Evolutionary conservation across 2,797 vertebrate genomes (phyloP).

Genomic region (Atherinosoma microstoma): DNA sequence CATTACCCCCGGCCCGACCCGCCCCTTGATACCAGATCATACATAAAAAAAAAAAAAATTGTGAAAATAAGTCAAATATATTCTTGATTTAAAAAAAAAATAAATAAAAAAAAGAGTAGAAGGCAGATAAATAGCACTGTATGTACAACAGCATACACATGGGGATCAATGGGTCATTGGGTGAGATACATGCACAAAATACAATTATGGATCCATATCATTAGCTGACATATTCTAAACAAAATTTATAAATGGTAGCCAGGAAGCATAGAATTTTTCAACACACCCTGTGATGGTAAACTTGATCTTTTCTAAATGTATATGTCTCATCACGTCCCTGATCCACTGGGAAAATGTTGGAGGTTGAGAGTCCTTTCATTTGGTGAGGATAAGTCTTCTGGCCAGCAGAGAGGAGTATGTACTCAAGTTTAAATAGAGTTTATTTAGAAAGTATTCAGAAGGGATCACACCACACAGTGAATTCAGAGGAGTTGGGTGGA

Average conservation of each 20-base stretch:
- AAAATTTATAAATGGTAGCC: not conserved
- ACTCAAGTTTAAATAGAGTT: not conserved
- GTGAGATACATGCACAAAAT: too few species aligned
- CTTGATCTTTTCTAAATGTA: not conserved
- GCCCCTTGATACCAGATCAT: too few species aligned
- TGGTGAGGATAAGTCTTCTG: not conserved
- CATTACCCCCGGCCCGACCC: too few species aligned
- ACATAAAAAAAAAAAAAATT: too few species aligned
- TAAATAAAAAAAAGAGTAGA: too few species aligned
- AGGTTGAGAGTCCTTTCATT: not conserved
- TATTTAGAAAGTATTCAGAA: not conserved
- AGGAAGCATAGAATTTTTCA: not conserved
- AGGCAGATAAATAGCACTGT: too few species aligned
- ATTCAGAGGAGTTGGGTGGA: not conserved
- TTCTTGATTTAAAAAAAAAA: too few species aligned
- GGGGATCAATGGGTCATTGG: too few species aligned
- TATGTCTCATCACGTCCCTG: not conserved
- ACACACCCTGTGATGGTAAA: not conserved
- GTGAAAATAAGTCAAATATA: too few species aligned
- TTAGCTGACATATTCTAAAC: not conserved
- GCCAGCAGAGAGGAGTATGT: not conserved
- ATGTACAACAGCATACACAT: too few species aligned
- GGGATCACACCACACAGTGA: not conserved
- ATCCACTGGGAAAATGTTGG: not conserved
- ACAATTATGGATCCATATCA: too few species aligned